A percentile compares a stretch with the other conserved stretches of the same genome.
Evolutionary conservation across 2,888 invertebrate species (phyloP).

Genomic region (Labia minor): DNA sequence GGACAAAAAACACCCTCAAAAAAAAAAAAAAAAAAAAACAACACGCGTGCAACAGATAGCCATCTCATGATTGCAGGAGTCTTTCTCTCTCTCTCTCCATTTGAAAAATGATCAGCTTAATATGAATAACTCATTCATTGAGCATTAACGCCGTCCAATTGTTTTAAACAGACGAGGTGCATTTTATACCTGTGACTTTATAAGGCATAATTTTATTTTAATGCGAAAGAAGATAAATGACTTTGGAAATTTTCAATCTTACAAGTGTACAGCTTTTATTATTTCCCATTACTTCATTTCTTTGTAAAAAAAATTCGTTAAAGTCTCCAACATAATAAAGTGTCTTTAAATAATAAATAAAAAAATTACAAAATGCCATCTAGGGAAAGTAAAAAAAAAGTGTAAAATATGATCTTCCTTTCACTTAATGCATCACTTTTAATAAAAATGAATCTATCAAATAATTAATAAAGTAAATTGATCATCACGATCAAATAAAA

Average conservation of each 20-base stretch:
- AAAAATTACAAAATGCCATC: neutral
- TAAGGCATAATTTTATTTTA: conserved; percentile 13
- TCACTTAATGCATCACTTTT: no score
- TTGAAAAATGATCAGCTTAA: neutral
- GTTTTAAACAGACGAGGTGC: neutral
- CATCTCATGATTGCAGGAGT: conserved; percentile 3
- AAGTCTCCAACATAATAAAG: neutral
- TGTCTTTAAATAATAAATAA: neutral
- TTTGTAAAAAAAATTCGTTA: neutral
- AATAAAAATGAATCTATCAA: no score
- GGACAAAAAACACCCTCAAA: neutral
- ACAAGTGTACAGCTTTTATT: neutral
- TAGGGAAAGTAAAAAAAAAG: no score
- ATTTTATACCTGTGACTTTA: neutral
- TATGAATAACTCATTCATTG: neutral
- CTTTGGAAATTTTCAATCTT: neutral
- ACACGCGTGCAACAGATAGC: conserved; percentile 13
- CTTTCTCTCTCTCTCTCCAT: no score
- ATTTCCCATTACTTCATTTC: neutral
- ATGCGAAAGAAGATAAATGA: conserved; percentile 13
- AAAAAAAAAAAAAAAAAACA: neutral
- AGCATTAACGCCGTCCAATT: neutral
- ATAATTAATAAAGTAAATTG: no score
- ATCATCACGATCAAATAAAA: no score
- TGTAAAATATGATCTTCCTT: no score